Percentiles rank a stretch among this genome's conserved stretches.
phyloP scores from a whole-genome alignment of 2,888 invertebrate genomes.

The Pycnomerus fuliginosus region DNA sequence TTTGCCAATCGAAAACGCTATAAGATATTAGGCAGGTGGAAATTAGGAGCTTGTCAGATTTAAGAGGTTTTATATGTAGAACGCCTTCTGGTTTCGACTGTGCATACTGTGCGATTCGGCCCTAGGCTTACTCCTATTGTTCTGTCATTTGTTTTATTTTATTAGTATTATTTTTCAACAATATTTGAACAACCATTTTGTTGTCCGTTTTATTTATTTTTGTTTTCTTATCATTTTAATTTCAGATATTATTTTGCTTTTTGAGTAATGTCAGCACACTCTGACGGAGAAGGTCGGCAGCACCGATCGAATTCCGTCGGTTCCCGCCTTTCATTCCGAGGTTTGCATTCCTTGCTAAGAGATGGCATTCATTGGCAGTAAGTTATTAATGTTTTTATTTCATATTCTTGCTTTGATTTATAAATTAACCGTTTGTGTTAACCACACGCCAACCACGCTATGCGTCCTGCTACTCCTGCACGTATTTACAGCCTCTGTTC shows the following conservation, averaged over 20 bases:
- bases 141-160: too few species aligned
- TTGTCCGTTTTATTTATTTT: constrained; percentile 23
- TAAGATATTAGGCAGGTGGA: too few species aligned
- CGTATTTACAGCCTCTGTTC: too few species aligned
- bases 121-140: too few species aligned
- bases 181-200: too few species aligned
- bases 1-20: too few species aligned
- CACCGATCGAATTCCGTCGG: constrained; percentile 48
- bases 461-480: too few species aligned
- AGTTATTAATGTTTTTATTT: constrained; percentile 27
- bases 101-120: too few species aligned
- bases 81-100: too few species aligned
- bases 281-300: constrained; percentile 46
- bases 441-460: too few species aligned
- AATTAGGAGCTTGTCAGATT: too few species aligned
- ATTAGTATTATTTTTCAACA: constrained; percentile 7
- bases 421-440: neutral
- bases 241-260: constrained; percentile 20
- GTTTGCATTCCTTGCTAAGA: constrained; percentile 44
- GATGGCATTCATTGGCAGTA: constrained; percentile 49
- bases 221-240: constrained; percentile 21
- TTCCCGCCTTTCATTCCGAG: constrained; percentile 46
- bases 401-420: neutral
- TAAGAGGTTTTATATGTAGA: too few species aligned
- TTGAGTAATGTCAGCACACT: constrained; percentile 45